These are phyloP conservation scores for Nothobranchius furzeri DNA, from an alignment of 2,113 vertebrate species.

Conservation along the genomic window DNA sequence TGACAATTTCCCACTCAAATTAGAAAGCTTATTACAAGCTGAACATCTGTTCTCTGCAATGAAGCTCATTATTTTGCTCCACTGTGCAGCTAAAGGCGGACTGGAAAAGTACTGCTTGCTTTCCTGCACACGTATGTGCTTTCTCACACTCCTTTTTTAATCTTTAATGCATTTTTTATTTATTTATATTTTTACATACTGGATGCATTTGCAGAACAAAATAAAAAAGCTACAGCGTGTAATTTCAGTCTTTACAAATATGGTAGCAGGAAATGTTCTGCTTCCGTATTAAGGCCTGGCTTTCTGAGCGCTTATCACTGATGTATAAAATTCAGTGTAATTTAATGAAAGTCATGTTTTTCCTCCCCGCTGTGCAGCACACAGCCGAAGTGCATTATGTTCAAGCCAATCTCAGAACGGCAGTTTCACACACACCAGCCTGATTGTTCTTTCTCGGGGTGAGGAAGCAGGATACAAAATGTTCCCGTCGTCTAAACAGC, in stretches of 20 bases:
- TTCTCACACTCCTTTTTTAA: neutral
- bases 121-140: neutral
- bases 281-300: constrained; percentile 27
- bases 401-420: constrained; percentile 31
- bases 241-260: constrained; percentile 26
- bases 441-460: constrained; percentile 32
- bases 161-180: constrained; percentile 23
- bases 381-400: constrained; percentile 34
- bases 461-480: constrained; percentile 8
- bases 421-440: constrained; percentile 36
- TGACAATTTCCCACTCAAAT: constrained; percentile 69
- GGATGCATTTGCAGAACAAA: constrained; percentile 1
- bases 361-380: constrained; percentile 20
- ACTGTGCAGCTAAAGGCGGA: constrained; percentile 8
- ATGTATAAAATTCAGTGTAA: constrained; percentile 60
- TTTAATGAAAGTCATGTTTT: constrained; percentile 67
- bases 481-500: constrained; percentile 12
- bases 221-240: constrained; percentile 46
- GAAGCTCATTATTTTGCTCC: constrained; percentile 57
- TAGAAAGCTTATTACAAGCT: constrained; percentile 45
- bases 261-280: constrained; percentile 14
- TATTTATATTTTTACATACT: constrained; percentile 1
- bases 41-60: constrained; percentile 67
- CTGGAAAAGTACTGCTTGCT: constrained; percentile 21
- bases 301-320: constrained; percentile 55